Percentiles rank a stretch among this genome's conserved stretches.
Conservation (phyloP, 2,113 vertebrate genomes). For the Anolis sagrei region DNA sequence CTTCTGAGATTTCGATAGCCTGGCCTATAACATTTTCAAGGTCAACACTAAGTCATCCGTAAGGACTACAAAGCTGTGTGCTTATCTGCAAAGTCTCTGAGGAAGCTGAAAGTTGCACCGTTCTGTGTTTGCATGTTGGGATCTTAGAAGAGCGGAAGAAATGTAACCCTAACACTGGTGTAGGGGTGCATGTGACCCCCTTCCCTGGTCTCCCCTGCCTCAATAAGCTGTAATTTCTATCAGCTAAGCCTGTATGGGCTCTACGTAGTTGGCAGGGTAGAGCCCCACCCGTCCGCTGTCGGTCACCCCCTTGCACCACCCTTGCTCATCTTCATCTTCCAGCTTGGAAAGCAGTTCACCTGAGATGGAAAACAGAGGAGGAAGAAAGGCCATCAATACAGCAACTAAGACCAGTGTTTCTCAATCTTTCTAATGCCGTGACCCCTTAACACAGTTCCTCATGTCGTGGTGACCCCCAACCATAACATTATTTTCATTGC, state of each 20-base stretch:
- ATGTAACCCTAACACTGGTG: background rate
- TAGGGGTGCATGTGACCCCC: background rate
- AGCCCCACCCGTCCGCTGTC: slow-evolving; percentile 81
- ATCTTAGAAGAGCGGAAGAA: slow-evolving; percentile 4
- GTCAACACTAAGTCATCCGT: background rate
- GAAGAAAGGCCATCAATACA: background rate
- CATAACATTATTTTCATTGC: too few species aligned
- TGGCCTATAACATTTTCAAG: background rate
- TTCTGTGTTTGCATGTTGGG: background rate
- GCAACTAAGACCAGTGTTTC: too few species aligned
- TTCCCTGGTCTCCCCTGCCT: background rate
- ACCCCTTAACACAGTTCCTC: too few species aligned
- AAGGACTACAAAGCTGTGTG: background rate
- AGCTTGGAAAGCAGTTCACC: slow-evolving; percentile 85
- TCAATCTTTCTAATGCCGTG: too few species aligned
- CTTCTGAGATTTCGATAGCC: background rate
- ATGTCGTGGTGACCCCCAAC: too few species aligned
- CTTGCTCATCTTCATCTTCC: slow-evolving; percentile 87
- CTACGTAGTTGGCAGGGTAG: slow-evolving; percentile 85
- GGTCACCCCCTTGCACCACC: slow-evolving; percentile 84
- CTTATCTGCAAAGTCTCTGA: background rate
- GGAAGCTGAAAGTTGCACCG: background rate
- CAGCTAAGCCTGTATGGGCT: slow-evolving; percentile 42
- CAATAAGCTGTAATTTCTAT: background rate
- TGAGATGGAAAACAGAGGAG: slow-evolving; percentile 26